These are phyloP conservation scores for Branchinecta lynchi DNA, from an alignment of 1,140 invertebrate species.

Conservation along the genomic window DNA sequence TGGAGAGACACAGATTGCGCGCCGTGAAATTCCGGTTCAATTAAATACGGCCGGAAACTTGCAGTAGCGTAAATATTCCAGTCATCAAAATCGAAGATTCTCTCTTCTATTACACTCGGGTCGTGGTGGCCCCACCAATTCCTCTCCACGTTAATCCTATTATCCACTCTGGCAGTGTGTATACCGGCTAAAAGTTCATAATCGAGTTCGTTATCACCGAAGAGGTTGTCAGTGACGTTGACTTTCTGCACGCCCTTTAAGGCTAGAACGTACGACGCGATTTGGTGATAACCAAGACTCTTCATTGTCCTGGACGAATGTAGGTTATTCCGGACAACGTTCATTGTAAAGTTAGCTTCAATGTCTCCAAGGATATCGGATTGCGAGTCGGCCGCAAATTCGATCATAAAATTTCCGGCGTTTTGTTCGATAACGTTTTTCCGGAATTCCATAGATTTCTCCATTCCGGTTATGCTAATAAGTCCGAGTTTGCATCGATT, in stretches of 20 bases:
- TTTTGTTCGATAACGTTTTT: conserved; percentile 63
- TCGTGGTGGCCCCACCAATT: conserved; percentile 91
- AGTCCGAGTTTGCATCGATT: conserved; percentile 70
- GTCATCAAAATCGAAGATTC: conserved; percentile 98
- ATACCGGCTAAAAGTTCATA: conserved; percentile 89
- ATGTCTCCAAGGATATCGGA: conserved; percentile 78
- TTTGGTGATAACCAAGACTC: conserved; percentile 14
- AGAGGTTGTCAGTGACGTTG: conserved; percentile 71
- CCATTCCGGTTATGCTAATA: conserved; percentile 81
- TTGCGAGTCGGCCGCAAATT: conserved; percentile 78
- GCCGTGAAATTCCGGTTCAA: conserved; percentile 52
- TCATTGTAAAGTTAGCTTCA: conserved; percentile 56
- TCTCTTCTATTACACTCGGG: conserved; percentile 50
- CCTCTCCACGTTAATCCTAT: conserved; percentile 66
- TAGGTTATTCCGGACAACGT: conserved; percentile 59
- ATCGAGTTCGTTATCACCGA: conserved; percentile 62
- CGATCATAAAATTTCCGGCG: conserved; percentile 63
- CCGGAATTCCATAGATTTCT: conserved; percentile 71
- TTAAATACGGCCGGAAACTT: conserved; percentile 68
- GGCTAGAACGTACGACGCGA: conserved; percentile 60
- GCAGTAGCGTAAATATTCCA: conserved; percentile 97
- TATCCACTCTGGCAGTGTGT: conserved; percentile 68
- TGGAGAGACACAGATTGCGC: conserved; percentile 49
- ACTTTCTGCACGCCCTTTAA: conserved; percentile 91
- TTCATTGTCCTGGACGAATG: conserved; percentile 27